Percentiles rank a stretch among this genome's conserved stretches.
phyloP scores from a whole-genome alignment of 2,888 invertebrate species.

The Heliconius cydno region DNA sequence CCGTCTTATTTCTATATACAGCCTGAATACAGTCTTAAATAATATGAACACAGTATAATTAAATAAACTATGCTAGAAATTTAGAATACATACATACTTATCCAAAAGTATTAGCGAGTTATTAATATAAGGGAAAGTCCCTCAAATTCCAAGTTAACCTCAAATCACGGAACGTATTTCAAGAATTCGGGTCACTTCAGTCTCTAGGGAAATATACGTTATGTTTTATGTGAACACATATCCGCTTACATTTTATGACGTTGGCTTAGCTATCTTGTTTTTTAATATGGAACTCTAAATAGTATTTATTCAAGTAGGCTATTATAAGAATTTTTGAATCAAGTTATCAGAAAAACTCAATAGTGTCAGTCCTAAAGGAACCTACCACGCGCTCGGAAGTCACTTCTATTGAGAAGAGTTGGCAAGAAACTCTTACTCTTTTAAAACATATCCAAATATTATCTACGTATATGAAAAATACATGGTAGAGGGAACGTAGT shows the following conservation, averaged over 20 bases:
- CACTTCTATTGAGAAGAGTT: background rate
- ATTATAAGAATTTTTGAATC: background rate
- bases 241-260: background rate
- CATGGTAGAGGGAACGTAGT: too few species aligned
- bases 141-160: conserved; percentile 18
- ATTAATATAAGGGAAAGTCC: conserved; percentile 8
- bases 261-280: background rate
- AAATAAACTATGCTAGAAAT: background rate
- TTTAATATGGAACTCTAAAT: background rate
- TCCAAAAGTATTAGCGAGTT: conserved; percentile 2
- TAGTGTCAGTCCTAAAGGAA: background rate
- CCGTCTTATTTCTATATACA: too few species aligned
- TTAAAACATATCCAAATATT: background rate
- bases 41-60: background rate
- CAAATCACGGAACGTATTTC: conserved; percentile 23
- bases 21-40: background rate
- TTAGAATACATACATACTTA: background rate
- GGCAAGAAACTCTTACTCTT: background rate
- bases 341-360: background rate
- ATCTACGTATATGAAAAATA: too few species aligned
- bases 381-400: background rate
- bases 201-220: conserved; percentile 19
- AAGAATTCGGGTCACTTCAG: conserved; percentile 28
- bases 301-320: background rate
- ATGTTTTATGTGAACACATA: conserved; percentile 14